Evolutionary conservation across 2,888 invertebrate genomes (phyloP), one percentile per base, ranked within the genome.

Genomic region (Endotricha flammealis): DNA sequence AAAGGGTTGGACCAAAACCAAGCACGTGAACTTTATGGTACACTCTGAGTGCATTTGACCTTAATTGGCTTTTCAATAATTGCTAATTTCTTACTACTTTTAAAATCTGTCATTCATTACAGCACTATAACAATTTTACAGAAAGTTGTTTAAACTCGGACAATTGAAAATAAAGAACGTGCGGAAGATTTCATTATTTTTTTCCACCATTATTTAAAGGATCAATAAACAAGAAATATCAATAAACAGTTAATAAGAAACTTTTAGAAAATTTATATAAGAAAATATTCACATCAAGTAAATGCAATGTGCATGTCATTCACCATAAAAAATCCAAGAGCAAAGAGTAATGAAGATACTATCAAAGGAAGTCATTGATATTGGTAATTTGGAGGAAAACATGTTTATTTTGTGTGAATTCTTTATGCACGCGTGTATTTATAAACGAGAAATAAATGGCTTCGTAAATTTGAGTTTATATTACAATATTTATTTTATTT

Each of bases 1-100:
- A 74, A 78, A 68, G 69, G 74, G 69, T 74, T 72, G 63, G 68
- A 63, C 62, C 48, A 57, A 64, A 69, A 67, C 68, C 69, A 65
- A 73, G 61, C 64, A 54, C 59, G 58, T 47, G 61, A 60, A 62
- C 59, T 57, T 64, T 65, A 59, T 54, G 60, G 66, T 71, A 64
- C 62, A 67, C 59, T 68, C 46, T 45, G 45, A 59, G 51, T 57
- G 53, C 54, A 50, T 36, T 48, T 44, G 48, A 41, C 44, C 41
- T 39, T 45, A 49, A 54, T 44, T 48, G 12, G 12, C 20, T 20
- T 20, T 20, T 2, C 20, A 6, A 20, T 20, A 20, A 20, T 20
- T 20, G 20, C n/a, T n/a, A n/a, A n/a, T n/a, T n/a, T n/a, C n/a
- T n/a, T n/a, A n/a, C n/a, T n/a, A n/a, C n/a, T n/a, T n/a, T n/a